Percentiles rank a stretch among this genome's conserved stretches.
phyloP scores from a whole-genome alignment of 2,113 vertebrate genomes.

The Tenrec ecaudatus region DNA sequence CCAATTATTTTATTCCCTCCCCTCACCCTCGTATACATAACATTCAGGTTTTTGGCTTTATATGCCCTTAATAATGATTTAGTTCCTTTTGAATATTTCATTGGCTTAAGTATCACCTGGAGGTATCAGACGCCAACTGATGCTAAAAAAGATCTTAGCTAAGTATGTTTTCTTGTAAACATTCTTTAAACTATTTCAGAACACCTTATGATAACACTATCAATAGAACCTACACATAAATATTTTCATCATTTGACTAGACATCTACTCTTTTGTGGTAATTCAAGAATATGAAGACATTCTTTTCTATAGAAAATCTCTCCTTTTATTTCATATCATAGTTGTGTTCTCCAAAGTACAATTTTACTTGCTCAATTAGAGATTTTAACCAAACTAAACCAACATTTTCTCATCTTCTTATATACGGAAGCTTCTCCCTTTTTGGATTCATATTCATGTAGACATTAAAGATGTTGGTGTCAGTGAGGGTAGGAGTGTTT shows the following conservation, averaged over 20 bases:
- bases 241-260: background rate
- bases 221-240: background rate
- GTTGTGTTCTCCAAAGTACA: background rate
- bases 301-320: background rate
- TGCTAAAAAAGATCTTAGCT: background rate
- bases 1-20: background rate
- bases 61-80: background rate
- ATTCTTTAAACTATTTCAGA: slow-evolving; percentile 16
- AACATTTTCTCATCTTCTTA: background rate
- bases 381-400: background rate
- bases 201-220: background rate
- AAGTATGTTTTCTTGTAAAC: background rate
- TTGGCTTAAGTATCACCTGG: background rate
- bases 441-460: background rate
- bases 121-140: background rate
- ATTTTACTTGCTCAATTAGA: background rate
- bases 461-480: background rate
- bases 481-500: too few species aligned
- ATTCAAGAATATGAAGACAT: background rate
- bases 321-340: background rate
- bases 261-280: slow-evolving; percentile 9
- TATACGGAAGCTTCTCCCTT: slow-evolving; percentile 7
- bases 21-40: background rate
- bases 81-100: background rate
- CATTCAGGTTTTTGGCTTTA: background rate